phyloP scores from a whole-genome alignment of 2,888 invertebrate genomes.

The Leptogaster cylindrica region DNA sequence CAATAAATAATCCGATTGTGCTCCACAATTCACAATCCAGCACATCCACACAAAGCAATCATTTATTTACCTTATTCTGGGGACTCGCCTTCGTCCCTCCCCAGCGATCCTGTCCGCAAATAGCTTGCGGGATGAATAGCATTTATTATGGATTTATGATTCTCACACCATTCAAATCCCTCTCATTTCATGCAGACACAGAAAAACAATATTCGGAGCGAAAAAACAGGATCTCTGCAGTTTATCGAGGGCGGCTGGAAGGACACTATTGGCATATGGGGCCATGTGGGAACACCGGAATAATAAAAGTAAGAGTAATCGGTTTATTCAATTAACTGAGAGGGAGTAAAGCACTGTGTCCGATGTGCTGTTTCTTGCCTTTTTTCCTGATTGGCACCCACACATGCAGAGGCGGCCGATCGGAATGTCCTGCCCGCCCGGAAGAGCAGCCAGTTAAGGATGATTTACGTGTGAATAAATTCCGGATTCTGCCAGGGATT shows the following conservation, averaged over 20 bases:
- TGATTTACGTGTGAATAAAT: constrained; percentile 52
- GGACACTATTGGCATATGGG: constrained; percentile 15
- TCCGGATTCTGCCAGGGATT: constrained; percentile 50
- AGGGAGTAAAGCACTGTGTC: constrained; percentile 41
- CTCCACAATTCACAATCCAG: constrained; percentile 27
- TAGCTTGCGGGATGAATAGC: constrained; percentile 45
- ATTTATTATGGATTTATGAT: constrained; percentile 47
- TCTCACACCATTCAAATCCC: constrained; percentile 31
- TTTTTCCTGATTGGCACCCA: constrained; percentile 42
- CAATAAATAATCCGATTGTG: constrained; percentile 48
- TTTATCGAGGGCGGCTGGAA: constrained; percentile 2
- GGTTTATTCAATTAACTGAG: constrained; percentile 51
- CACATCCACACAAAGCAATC: constrained; percentile 44
- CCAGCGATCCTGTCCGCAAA: constrained; percentile 39
- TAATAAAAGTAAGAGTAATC: constrained; percentile 48
- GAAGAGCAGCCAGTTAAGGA: constrained; percentile 48
- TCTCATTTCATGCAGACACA: constrained; percentile 18
- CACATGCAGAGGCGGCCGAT: constrained; percentile 43
- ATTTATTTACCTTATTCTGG: constrained; percentile 44
- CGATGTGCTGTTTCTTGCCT: constrained; percentile 36
- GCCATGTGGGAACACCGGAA: constrained; percentile 1
- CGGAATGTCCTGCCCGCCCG: constrained; percentile 42
- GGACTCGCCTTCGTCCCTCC: constrained; percentile 5
- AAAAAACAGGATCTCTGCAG: constrained; percentile 19
- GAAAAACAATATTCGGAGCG: constrained; percentile 12